Evolutionary conservation across 2,113 vertebrate species (phyloP).

Genomic region (Spilogale gracilis): DNA sequence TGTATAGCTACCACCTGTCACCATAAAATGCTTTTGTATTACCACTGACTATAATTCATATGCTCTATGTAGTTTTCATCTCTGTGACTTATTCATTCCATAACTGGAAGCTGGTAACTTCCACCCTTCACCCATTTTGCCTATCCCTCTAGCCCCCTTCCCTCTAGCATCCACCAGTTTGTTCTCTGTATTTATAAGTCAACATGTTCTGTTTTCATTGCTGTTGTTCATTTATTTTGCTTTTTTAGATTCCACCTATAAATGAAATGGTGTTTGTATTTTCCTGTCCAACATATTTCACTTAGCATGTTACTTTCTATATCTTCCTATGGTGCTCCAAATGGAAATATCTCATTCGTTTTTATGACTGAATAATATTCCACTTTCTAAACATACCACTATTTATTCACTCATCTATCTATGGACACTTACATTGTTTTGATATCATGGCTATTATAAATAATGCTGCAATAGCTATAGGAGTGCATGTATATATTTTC

Average conservation of each 20-base stretch:
- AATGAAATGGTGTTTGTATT: neutral
- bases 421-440: neutral
- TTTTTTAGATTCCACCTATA: neutral
- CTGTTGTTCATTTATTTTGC: neutral
- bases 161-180: neutral
- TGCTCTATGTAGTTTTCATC: neutral
- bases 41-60: neutral
- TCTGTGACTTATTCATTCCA: neutral
- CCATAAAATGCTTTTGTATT: neutral
- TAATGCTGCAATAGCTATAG: neutral
- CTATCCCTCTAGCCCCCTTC: neutral
- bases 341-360: neutral
- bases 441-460: neutral
- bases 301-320: neutral
- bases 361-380: neutral
- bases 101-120: neutral
- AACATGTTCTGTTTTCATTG: neutral
- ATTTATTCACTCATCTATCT: neutral
- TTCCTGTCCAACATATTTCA: neutral
- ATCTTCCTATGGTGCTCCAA: neutral
- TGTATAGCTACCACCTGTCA: neutral
- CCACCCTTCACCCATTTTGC: neutral
- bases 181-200: no score
- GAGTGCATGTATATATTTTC: neutral
- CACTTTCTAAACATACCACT: neutral